Evolutionary conservation across 53 echinoderm and acorn worm genomes (phyloP).

Genomic region (Antedon mediterranea): DNA sequence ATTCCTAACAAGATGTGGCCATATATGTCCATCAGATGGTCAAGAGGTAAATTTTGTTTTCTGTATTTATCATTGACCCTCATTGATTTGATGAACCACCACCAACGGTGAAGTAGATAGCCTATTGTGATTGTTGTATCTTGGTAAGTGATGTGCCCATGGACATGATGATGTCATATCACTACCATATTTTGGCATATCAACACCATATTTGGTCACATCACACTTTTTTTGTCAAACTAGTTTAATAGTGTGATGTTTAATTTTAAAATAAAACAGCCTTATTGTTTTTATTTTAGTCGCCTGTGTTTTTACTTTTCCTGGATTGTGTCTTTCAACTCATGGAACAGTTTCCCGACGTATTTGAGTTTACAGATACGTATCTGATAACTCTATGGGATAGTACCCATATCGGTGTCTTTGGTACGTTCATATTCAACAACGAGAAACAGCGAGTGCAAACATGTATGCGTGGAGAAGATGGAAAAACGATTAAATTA

Average conservation of each 20-base stretch:
- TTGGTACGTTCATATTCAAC: conserved; percentile 89
- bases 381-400: conserved; percentile 95
- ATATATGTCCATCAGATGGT: conserved; percentile 43
- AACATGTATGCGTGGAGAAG: conserved; percentile 25
- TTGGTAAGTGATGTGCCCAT: too few species aligned
- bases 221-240: too few species aligned
- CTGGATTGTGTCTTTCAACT: conserved; percentile 89
- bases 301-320: conserved; percentile 82
- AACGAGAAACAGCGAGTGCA: conserved; percentile 55
- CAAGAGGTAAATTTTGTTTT: conserved; percentile 47
- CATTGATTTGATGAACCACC: neutral
- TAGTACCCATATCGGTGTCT: conserved; percentile 76
- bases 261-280: neutral
- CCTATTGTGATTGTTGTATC: too few species aligned
- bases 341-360: conserved; percentile 79
- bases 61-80: neutral
- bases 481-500: conserved; percentile 27
- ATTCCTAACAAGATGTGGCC: conserved; percentile 73
- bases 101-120: too few species aligned
- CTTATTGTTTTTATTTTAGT: conserved; percentile 25
- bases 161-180: too few species aligned
- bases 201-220: too few species aligned
- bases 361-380: conserved; percentile 96
- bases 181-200: too few species aligned
- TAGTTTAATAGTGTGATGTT: too few species aligned